These are phyloP conservation scores for Malachius bipustulatus DNA, from an alignment of 2,888 invertebrate genomes.

Conservation along the genomic window DNA sequence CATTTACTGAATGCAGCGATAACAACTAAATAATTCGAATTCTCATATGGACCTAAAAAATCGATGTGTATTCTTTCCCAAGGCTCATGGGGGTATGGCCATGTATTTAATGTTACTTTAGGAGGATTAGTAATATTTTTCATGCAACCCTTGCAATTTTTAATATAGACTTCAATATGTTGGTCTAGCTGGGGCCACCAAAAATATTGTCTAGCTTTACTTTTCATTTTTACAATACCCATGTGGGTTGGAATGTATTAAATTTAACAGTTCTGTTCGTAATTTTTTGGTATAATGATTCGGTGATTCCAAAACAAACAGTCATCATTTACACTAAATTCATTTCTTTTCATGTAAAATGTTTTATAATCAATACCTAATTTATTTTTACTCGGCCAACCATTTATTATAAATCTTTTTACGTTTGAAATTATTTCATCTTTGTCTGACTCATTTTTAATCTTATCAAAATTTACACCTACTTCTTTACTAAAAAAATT, in stretches of 20 bases:
- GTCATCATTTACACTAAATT: neutral
- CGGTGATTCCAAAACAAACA: slow-evolving; percentile 1
- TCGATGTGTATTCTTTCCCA: neutral
- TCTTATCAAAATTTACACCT: neutral
- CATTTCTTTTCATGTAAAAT: neutral
- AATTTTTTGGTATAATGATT: neutral
- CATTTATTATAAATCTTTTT: neutral
- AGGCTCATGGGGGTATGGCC: neutral
- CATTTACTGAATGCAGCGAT: neutral
- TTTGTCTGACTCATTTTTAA: neutral
- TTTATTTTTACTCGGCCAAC: neutral
- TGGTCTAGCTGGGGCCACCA: neutral
- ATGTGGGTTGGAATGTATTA: neutral
- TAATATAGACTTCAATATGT: neutral
- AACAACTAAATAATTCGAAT: neutral
- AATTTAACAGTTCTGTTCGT: neutral
- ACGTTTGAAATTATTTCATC: slow-evolving; percentile 1
- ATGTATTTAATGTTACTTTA: neutral
- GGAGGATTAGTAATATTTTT: neutral
- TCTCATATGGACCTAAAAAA: neutral
- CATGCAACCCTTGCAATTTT: neutral
- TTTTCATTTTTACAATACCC: neutral
- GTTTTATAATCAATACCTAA: neutral
- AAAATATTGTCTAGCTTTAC: neutral
- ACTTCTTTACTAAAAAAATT: neutral